Evolutionary conservation across 2,888 invertebrate genomes (phyloP), one percentile per base, ranked within the genome.

Genomic region (Pyrrhosoma nymphula): DNA sequence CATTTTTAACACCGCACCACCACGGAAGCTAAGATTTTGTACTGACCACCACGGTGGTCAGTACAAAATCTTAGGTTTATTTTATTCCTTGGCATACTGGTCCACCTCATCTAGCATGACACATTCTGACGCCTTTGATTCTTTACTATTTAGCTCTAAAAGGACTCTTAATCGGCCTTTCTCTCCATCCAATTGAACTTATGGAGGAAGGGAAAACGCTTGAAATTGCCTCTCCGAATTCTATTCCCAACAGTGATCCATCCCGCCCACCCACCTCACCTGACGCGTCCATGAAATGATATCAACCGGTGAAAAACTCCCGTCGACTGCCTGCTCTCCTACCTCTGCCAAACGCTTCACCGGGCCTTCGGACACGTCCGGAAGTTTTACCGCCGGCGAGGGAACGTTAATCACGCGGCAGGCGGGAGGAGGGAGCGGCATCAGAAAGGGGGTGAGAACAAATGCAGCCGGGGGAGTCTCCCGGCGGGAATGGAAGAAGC

Each of bases 281-380:
- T 69, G 69, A 69, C 69, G n/a, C 69, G n/a, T n/a, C 69, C 69
- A 26, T 69, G n/a, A 69, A n/a, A 69, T 69, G n/a, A 69, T 69
- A 69, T 69, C 69, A 69, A 69, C n/a, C 69, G 69, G 69, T 69
- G 26, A 60, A 60, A 47, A 60, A 60, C 60, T 60, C 60, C 69
- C 69, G n/a, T 26, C 26, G n/a, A 60, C 60, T 18, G 60, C 3
- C 47, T 47, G 47, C 47, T 47, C 47, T 47, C 47, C 23, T 16
- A 60, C 60, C 18, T 69, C n/a, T 12, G n/a, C 26, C 69, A 3
- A n/a, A n/a, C 26, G 69, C 69, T 69, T 69, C 69, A 69, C n/a
- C 69, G n/a, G 26, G n/a, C n/a, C 69, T 69, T 69, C n/a, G 69
- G 69, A 69, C n/a, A 69, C 69, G 69, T n/a, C 69, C 69, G 69